A percentile compares a stretch with the other conserved stretches of the same genome.
phyloP scores from a whole-genome alignment of 1,140 invertebrate genomes.

The Ostrea edulis region DNA sequence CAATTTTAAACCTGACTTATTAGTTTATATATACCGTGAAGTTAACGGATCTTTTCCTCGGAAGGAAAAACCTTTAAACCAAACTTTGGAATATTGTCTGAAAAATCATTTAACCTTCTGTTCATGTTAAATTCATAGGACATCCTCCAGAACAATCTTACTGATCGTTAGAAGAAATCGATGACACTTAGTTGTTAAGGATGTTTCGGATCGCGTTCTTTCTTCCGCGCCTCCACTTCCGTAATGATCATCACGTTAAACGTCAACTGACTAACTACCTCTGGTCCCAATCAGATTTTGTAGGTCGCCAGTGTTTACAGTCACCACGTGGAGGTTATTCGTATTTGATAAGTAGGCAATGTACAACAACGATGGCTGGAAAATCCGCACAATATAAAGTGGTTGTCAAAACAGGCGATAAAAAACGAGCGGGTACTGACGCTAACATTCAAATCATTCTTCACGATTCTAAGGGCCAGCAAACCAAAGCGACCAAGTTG shows the following conservation, averaged over 20 bases:
- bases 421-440: constrained; percentile 63
- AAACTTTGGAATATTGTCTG: not conserved
- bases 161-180: not conserved
- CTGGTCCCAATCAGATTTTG: not conserved
- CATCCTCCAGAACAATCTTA: not conserved
- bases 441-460: constrained; percentile 68
- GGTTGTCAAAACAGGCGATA: constrained; percentile 62
- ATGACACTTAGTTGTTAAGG: not conserved
- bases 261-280: not conserved
- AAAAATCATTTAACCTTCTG: not conserved
- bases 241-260: not conserved
- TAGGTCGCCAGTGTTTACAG: not conserved
- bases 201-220: not conserved
- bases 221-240: not conserved
- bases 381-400: constrained; percentile 43
- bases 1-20: not conserved
- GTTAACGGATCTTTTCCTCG: not conserved
- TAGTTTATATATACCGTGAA: not conserved
- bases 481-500: constrained; percentile 69
- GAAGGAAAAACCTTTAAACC: not conserved
- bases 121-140: not conserved
- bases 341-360: not conserved
- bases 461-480: constrained; percentile 68
- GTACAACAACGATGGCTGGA: constrained; percentile 5
- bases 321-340: constrained; percentile 16